Conservation (phyloP, 1,140 invertebrate species). For the Frieseomelitta varia region DNA sequence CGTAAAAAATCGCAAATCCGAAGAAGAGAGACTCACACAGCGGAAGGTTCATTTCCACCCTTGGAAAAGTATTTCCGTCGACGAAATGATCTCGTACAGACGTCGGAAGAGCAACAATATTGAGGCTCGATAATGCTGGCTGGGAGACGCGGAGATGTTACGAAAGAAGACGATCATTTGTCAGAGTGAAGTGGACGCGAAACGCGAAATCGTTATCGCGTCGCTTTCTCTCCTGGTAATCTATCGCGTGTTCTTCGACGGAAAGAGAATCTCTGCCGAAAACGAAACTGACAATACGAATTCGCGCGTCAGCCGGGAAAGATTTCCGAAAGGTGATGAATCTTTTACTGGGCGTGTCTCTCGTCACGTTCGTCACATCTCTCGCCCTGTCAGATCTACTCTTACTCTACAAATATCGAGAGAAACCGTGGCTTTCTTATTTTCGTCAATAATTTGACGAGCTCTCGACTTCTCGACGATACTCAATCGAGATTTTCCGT, state of each 20-base stretch:
- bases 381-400: no score
- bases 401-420: background rate
- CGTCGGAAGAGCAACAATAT: constrained; percentile 42
- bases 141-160: constrained; percentile 19
- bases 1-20: background rate
- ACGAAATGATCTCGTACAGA: background rate
- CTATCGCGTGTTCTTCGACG: constrained; percentile 64
- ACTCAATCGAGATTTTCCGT: background rate
- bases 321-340: background rate
- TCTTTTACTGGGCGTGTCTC: constrained; percentile 26
- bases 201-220: constrained; percentile 69
- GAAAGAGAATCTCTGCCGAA: constrained; percentile 60
- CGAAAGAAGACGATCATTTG: constrained; percentile 66
- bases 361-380: background rate
- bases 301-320: background rate
- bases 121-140: constrained; percentile 30
- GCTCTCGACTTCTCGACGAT: no score
- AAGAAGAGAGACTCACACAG: background rate
- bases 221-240: constrained; percentile 61
- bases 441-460: background rate
- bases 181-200: constrained; percentile 71
- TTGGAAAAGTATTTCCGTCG: background rate
- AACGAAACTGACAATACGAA: constrained; percentile 28
- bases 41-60: background rate
- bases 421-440: background rate